Percentiles rank a stretch among this genome's conserved stretches.
Evolutionary conservation across 2,113 vertebrate genomes (phyloP).

Genomic region (Cephalopholis sonnerati): DNA sequence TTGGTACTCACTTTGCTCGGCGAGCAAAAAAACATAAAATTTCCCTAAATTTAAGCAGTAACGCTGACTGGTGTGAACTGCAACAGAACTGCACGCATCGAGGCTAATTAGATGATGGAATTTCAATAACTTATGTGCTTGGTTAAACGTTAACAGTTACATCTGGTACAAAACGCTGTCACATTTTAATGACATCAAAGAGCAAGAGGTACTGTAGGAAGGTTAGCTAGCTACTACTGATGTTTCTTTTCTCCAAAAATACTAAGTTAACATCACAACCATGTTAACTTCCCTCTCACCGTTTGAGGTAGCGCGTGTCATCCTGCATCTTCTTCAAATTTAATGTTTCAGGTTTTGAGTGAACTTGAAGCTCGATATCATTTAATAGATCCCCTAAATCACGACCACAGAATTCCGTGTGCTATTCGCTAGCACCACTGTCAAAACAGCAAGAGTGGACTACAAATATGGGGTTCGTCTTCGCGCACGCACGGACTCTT

Average conservation of each 20-base stretch:
- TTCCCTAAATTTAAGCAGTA: background rate
- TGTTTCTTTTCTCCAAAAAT: background rate
- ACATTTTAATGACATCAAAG: background rate
- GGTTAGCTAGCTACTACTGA: background rate
- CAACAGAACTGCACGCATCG: background rate
- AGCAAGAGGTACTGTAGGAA: background rate
- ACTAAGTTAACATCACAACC: background rate
- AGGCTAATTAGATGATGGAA: background rate
- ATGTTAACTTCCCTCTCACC: slow-evolving; percentile 49
- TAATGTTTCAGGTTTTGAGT: background rate
- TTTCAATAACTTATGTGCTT: background rate
- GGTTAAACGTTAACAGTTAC: too few relatives aligned
- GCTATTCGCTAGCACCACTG: background rate
- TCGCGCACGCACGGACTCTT: accelerated
- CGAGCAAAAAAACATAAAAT: background rate
- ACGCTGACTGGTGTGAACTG: background rate
- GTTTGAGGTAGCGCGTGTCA: slow-evolving; percentile 77
- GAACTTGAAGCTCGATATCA: background rate
- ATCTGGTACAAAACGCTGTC: background rate
- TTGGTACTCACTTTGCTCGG: background rate
- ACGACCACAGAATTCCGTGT: background rate
- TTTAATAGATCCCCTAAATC: slow-evolving; percentile 25
- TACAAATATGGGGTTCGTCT: slow-evolving; percentile 41
- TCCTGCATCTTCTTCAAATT: slow-evolving; percentile 76
- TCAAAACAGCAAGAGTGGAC: background rate